A percentile compares a stretch with the other conserved stretches of the same genome.
These are phyloP conservation scores for Podarcis siculus DNA, from an alignment of 2,797 vertebrate species.

Conservation along the genomic window DNA sequence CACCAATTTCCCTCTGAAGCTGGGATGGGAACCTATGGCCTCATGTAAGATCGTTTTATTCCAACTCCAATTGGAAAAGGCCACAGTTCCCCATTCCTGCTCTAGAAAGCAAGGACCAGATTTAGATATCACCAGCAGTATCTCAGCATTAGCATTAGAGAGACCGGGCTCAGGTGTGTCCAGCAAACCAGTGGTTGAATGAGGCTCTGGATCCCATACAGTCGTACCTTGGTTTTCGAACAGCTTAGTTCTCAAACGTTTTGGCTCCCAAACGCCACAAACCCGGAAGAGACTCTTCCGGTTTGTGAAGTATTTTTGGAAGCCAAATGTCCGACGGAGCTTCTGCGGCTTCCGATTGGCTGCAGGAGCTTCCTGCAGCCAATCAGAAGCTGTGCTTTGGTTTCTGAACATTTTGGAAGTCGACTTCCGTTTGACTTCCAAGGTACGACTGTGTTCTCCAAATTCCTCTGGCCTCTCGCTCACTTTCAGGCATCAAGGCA, in stretches of 20 bases:
- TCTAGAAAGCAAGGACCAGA: neutral
- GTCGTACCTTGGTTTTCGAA: too few relatives aligned
- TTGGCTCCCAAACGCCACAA: too few relatives aligned
- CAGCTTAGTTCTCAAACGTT: too few relatives aligned
- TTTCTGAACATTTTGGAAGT: too few relatives aligned
- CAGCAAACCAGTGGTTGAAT: neutral
- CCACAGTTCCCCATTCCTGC: neutral
- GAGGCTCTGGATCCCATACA: neutral
- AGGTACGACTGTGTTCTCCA: neutral
- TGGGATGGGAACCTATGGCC: too few relatives aligned
- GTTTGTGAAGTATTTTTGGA: too few relatives aligned
- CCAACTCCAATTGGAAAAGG: neutral
- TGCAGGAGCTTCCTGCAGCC: too few relatives aligned
- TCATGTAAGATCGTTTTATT: neutral
- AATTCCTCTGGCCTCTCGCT: neutral
- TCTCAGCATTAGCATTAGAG: neutral
- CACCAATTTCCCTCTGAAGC: neutral
- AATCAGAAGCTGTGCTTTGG: too few relatives aligned
- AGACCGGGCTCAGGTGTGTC: neutral
- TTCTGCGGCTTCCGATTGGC: too few relatives aligned
- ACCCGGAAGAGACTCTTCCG: too few relatives aligned
- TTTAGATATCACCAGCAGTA: neutral
- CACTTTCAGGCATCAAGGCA: neutral
- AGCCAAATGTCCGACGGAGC: too few relatives aligned
- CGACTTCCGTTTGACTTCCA: too few relatives aligned